phyloP scores from a whole-genome alignment of 2,113 vertebrate genomes.

The Onychorhynchus coronatus region DNA sequence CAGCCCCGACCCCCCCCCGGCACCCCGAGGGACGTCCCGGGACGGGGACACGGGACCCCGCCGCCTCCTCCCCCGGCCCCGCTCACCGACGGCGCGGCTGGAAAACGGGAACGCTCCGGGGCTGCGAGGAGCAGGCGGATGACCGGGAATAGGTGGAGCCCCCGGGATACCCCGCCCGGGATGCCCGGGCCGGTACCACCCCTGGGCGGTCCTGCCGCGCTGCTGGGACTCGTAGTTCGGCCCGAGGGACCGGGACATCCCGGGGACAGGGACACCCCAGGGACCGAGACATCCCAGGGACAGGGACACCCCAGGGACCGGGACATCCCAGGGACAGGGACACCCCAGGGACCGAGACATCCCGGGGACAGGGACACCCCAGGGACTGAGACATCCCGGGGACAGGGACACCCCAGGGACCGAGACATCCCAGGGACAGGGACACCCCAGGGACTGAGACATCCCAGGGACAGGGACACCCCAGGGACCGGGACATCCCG shows the following conservation, averaged over 20 bases:
- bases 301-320: neutral
- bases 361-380: too few relatives aligned
- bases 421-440: neutral
- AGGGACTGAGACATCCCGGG: neutral
- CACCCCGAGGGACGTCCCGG: neutral
- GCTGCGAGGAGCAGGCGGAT: neutral
- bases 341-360: too few relatives aligned
- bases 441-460: neutral
- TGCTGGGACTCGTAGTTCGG: neutral
- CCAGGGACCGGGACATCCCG: too few relatives aligned
- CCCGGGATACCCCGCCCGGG: neutral
- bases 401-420: neutral
- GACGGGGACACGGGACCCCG: neutral
- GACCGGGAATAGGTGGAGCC: neutral
- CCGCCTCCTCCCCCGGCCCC: rapidly evolving
- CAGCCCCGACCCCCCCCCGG: too few relatives aligned
- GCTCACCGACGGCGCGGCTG: neutral
- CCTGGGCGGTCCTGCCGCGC: neutral
- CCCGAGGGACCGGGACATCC: neutral
- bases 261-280: neutral
- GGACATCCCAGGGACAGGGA: neutral
- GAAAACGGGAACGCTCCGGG: neutral
- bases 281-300: neutral
- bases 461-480: neutral
- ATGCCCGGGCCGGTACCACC: neutral